Conservation (phyloP, 1,140 invertebrate species). For the Polypedilum vanderplanki region DNA sequence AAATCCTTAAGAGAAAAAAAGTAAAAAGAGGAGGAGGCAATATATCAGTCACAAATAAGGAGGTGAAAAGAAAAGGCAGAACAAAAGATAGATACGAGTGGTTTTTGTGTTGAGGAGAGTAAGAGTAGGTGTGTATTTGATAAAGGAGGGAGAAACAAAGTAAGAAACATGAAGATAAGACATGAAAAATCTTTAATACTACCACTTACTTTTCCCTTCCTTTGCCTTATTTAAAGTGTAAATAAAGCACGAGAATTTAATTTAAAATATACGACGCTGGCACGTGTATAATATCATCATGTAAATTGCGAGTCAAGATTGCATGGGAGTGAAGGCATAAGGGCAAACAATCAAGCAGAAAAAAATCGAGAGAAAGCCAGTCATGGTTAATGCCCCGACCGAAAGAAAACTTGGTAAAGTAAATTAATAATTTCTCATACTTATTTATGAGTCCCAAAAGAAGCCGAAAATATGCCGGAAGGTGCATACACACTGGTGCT, state of each 20-base stretch:
- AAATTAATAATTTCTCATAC: slow-evolving; percentile 20
- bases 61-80: background rate
- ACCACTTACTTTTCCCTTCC: background rate
- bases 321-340: background rate
- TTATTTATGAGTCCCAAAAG: slow-evolving; percentile 10
- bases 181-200: slow-evolving; percentile 9
- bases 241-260: slow-evolving; percentile 27
- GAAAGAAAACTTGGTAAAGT: background rate
- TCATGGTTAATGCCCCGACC: too few species aligned
- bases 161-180: background rate
- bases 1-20: too few species aligned
- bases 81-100: background rate
- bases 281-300: slow-evolving; percentile 9
- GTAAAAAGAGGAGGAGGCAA: background rate
- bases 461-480: background rate
- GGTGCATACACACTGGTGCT: background rate
- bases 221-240: slow-evolving; percentile 4
- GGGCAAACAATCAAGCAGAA: background rate
- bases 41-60: background rate
- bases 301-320: background rate
- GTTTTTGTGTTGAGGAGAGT: background rate
- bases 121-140: too few species aligned
- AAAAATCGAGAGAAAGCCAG: background rate
- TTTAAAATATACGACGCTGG: slow-evolving; percentile 23
- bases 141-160: background rate